Base-by-base conservation (phyloP, 2,888 invertebrate species). In the Ectemnius lituratus region DNA sequence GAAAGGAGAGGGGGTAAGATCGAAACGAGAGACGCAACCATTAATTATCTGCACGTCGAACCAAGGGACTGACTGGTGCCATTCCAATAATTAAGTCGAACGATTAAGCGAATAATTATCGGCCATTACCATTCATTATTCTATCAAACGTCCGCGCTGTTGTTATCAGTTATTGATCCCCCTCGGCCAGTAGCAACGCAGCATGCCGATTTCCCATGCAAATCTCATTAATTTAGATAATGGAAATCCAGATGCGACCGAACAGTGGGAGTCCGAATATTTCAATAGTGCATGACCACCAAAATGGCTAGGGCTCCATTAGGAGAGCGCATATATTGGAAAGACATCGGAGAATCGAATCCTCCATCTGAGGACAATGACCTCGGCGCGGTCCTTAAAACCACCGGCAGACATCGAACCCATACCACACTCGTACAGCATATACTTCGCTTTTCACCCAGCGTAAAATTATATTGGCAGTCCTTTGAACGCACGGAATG, bases 31-130 rank as follows among this genome's bases (percentile, higher is more conserved):
- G 67, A 73, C 59, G 28, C 46, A 58, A 58, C 68, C 63, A 70
- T 74, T 82, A 80, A 82, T 82, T 82, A 73, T 73, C 69, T 18
- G 37, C 61, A 63, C 63, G 58, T 45, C 63, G 16, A 63, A 23
- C 16, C 45, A 78, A 67, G 73, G 71, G 78, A 80, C 73, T 80
- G 80, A 73, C 76, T 76, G 37, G 76, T 70, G 67, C 76, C 75
- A 75, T 80, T 82, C 82, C 80, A 78, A 82, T 80, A 76, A 82
- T 82, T 79, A 76, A 80, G 74, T 80, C 64, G 62, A 70, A 73
- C 76, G 78, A 82, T 82, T 80, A 80, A 70, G 61, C 78, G 79
- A 75, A 79, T 79, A 76, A 80, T 80, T 74, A 80, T 74, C 77
- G 73, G 46, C 49, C 75, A 78, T 80, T 80, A 80, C 79, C 73